Evolutionary conservation across 2,888 invertebrate species (phyloP), one percentile per base, ranked within the genome.

Genomic region (Rhingia campestris): DNA sequence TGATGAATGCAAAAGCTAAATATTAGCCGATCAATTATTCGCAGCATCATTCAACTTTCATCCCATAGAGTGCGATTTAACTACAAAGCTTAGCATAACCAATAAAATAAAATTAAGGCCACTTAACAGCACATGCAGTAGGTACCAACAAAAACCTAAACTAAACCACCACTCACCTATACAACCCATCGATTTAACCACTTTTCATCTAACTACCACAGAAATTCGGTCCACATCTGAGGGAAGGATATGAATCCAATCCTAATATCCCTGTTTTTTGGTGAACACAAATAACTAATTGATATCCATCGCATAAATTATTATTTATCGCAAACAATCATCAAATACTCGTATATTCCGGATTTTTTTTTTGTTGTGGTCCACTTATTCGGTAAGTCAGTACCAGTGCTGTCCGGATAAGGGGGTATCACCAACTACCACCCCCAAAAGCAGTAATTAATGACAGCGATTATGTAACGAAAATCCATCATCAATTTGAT

Each of bases 261-360:
- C 12, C 7, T 37, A 63, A 37, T 56, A 56, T 37, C 22, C 22
- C 22, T 2, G 22, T 56, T 32, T 59, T 73, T 41, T 32, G 67
- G 22, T 58, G 35, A 69, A 82, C 79, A 79, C 82, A 74, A 84
- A 79, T 79, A 84, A 79, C 82, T 84, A 84, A 84, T 84, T 84
- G 84, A 80, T 84, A 79, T 79, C 80, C 70, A 84, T 79, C 70
- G 49, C 79, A 79, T 79, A 73, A 79, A 84, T 84, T 84, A 84
- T 84, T 79, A 79, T 79, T 79, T 22, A 22, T 74, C 58, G 30
- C 53, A 58, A 66, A 69, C 73, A 77, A 10, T 30, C 70, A 79
- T 79, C 79, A 79, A 70, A 84, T 79, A 59, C 74, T 14, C 22
- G 47, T 7, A 9, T 22, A 6, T 22, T 12, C 6, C 6, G 12